Conservation (phyloP, 1,140 invertebrate species). For the Saccostrea glomerata region DNA sequence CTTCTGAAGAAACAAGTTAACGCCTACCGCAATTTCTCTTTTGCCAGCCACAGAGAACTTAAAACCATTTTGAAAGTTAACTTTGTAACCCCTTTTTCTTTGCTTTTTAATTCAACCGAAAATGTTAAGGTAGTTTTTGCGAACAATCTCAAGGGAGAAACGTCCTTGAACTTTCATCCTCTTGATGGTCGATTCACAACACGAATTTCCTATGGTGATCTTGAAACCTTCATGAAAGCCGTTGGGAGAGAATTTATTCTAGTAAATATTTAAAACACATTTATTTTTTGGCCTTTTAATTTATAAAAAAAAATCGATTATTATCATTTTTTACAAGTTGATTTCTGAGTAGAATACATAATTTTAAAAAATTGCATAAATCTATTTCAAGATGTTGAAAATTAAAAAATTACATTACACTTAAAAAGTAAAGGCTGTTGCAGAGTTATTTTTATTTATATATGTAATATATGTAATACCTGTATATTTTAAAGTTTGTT, state of each 20-base stretch:
- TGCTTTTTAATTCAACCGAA: neutral
- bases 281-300: neutral
- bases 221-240: constrained; percentile 15
- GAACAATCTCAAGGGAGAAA: neutral
- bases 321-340: too few species aligned
- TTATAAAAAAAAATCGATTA: too few species aligned
- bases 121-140: neutral
- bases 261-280: neutral
- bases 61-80: constrained; percentile 7
- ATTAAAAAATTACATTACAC: too few species aligned
- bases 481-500: too few species aligned
- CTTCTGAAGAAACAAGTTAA: constrained; percentile 41
- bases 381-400: too few species aligned
- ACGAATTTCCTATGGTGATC: constrained; percentile 28
- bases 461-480: too few species aligned
- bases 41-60: constrained; percentile 16
- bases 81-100: neutral
- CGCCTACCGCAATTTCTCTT: constrained; percentile 53
- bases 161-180: constrained; percentile 38
- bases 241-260: constrained; percentile 15
- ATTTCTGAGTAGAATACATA: too few species aligned
- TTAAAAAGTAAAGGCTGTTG: too few species aligned
- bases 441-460: too few species aligned
- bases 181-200: constrained; percentile 36
- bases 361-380: too few species aligned